Evolutionary conservation across 2,113 vertebrate genomes (phyloP).

Genomic region (Macrotis lagotis): DNA sequence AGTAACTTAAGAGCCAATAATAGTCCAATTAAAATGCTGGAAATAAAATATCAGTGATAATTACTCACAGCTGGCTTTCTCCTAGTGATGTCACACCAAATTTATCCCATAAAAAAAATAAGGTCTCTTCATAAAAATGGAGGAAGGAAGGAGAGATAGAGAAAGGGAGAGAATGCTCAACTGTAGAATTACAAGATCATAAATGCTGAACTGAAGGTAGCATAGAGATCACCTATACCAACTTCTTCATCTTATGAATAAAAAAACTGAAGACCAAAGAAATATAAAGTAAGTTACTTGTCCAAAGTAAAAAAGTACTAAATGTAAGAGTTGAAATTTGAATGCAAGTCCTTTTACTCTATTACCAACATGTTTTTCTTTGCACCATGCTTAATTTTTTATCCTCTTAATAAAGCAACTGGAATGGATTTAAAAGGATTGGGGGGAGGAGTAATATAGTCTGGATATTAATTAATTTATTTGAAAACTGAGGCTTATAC

Average conservation of each 20-base stretch:
- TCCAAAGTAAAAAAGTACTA: background rate
- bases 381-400: background rate
- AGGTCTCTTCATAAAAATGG: constrained; percentile 47
- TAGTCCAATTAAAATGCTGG: constrained; percentile 59
- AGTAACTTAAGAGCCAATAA: constrained; percentile 64
- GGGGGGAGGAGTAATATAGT: background rate
- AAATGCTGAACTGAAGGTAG: background rate
- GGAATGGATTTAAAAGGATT: background rate
- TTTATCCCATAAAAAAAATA: constrained; percentile 21
- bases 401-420: background rate
- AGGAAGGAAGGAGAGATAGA: background rate
- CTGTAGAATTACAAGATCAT: background rate
- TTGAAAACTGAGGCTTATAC: background rate
- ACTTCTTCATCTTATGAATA: background rate
- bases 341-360: background rate
- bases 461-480: background rate
- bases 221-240: background rate
- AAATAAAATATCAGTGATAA: constrained; percentile 66
- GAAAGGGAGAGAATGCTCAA: background rate
- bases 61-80: constrained; percentile 66
- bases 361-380: background rate
- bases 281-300: background rate
- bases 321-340: background rate
- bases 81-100: constrained; percentile 58
- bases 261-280: background rate